These are phyloP conservation scores for Nibea albiflora DNA, from an alignment of 2,113 vertebrate species.

Conservation along the genomic window DNA sequence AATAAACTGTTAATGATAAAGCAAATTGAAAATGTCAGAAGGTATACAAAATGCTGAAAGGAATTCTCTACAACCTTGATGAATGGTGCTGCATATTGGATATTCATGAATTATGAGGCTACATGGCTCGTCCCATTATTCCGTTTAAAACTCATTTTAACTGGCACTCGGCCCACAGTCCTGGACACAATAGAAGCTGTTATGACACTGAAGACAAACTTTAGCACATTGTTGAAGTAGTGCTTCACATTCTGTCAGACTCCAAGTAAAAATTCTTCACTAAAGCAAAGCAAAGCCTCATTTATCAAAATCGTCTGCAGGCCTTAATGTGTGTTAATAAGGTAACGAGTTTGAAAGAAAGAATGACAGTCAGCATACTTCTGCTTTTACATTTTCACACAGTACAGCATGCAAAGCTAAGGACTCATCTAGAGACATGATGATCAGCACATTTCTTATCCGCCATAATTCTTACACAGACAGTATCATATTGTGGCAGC, in stretches of 20 bases:
- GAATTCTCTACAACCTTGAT: slow-evolving; percentile 46
- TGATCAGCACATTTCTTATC: slow-evolving; percentile 58
- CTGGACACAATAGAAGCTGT: slow-evolving; percentile 36
- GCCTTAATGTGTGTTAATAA: slow-evolving; percentile 37
- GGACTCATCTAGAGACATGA: slow-evolving; percentile 26
- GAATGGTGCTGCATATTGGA: slow-evolving; percentile 59
- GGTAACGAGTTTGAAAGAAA: not conserved
- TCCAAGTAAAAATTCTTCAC: slow-evolving; percentile 14
- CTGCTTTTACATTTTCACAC: slow-evolving; percentile 15
- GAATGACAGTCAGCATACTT: slow-evolving; percentile 27
- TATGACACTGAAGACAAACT: slow-evolving; percentile 31
- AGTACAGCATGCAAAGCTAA: slow-evolving; percentile 12
- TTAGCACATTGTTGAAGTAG: slow-evolving; percentile 24
- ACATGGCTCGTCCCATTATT: slow-evolving; percentile 54
- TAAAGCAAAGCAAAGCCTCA: slow-evolving; percentile 15
- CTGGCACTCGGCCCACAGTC: slow-evolving; percentile 38
- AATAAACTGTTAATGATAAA: slow-evolving; percentile 73
- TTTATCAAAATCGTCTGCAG: slow-evolving; percentile 26
- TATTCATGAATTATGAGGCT: slow-evolving; percentile 70
- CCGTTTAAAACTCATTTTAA: slow-evolving; percentile 64
- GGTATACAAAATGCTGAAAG: slow-evolving; percentile 67
- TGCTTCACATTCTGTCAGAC: slow-evolving; percentile 22
- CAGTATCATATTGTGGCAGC: slow-evolving; percentile 55
- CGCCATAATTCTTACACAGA: slow-evolving; percentile 35
- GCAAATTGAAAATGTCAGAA: slow-evolving; percentile 78